These are phyloP conservation scores for Rhincodon typus DNA, from an alignment of 2,797 vertebrate species.

Conservation along the genomic window DNA sequence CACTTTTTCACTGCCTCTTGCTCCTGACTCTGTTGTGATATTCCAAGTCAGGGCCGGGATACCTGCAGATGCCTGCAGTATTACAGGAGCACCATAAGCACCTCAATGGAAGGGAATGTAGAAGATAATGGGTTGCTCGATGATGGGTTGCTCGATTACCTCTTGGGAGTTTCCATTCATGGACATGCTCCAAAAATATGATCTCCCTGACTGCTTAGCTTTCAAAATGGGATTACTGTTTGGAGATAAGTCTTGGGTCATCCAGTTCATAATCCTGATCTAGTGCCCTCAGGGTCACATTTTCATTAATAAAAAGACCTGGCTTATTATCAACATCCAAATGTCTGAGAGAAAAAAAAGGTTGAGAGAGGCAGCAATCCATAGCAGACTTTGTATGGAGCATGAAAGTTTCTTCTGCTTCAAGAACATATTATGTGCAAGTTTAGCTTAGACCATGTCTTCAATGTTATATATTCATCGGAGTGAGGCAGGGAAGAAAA, in stretches of 20 bases:
- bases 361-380: not conserved
- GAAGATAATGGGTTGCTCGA: not conserved
- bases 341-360: not conserved
- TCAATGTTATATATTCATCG: not conserved
- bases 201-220: not conserved
- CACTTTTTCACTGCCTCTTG: not conserved
- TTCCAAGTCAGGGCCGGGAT: not conserved
- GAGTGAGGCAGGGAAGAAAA: not conserved
- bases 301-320: not conserved
- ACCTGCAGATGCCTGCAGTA: not conserved
- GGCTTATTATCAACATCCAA: not conserved
- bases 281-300: not conserved
- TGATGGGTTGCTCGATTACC: not conserved
- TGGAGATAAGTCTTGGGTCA: not conserved
- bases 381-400: not conserved
- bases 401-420: not conserved
- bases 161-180: not conserved
- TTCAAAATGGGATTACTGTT: not conserved
- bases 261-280: not conserved
- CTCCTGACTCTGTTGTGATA: not conserved
- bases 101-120: not conserved
- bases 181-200: not conserved
- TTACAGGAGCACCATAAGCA: not conserved
- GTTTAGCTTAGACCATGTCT: not conserved
- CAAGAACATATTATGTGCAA: too few relatives aligned